These are phyloP conservation scores for Coenobita brevimanus DNA, from an alignment of 1,140 invertebrate species.

Conservation along the genomic window DNA sequence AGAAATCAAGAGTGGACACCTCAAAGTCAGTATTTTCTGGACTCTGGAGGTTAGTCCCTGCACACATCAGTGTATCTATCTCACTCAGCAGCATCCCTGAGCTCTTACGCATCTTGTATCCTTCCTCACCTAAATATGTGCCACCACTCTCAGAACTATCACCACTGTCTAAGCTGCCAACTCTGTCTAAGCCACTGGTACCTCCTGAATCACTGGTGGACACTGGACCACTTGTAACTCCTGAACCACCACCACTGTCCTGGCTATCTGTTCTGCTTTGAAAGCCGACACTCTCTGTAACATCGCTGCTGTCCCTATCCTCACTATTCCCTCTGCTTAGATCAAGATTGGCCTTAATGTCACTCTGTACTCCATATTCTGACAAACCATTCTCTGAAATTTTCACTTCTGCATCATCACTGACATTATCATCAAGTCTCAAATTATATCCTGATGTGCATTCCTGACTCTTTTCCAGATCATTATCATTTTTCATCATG, in stretches of 20 bases:
- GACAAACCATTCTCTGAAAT: neutral
- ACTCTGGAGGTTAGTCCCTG: neutral
- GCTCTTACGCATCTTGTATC: neutral
- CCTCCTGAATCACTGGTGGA: neutral
- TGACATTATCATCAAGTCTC: too few relatives aligned
- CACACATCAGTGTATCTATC: slow-evolving; percentile 22
- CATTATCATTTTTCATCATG: too few relatives aligned
- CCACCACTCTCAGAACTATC: too few relatives aligned
- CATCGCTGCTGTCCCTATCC: neutral
- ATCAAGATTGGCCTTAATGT: too few relatives aligned
- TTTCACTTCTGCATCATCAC: too few relatives aligned
- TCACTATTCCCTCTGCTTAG: too few relatives aligned
- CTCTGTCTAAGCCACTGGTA: neutral
- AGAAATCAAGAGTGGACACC: slow-evolving; percentile 33
- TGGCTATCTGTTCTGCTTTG: too few relatives aligned
- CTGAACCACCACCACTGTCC: too few relatives aligned
- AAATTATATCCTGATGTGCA: too few relatives aligned
- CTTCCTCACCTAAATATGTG: neutral
- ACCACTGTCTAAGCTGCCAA: too few relatives aligned
- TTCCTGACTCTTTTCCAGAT: neutral
- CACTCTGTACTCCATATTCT: neutral
- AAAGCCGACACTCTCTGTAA: neutral
- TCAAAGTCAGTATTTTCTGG: slow-evolving; percentile 27
- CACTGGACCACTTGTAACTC: too few relatives aligned
- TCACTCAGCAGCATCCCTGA: neutral